Evolutionary conservation across 2,113 vertebrate genomes (phyloP), one percentile per base, ranked within the genome.

Genomic region (Dryoscopus gambensis): DNA sequence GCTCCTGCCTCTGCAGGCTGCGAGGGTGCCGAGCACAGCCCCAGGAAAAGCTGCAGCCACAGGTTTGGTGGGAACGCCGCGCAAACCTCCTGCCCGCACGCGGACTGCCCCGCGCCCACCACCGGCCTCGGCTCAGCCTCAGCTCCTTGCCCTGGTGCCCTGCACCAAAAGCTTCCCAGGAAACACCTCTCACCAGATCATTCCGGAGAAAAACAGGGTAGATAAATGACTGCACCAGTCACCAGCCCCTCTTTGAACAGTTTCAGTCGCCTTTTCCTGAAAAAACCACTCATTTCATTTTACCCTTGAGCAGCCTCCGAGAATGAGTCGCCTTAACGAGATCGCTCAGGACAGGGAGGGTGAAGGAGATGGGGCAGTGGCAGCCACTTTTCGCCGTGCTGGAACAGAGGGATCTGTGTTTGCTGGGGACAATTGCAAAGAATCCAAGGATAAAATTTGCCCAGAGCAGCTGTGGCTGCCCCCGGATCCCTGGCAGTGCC

Each of bases 61-160:
- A 11, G 82, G 42, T 59, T 28, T 7, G 4, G 55, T 3, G 18
- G 82, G 82, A 52, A 35, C 1, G 4, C 4, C 0, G 2, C 9
- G 33, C 16, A 42, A 56, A 37, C 1, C 68, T 39, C 56, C 55
- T 15, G 14, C 60, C 50, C 3, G 35, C 60, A 6, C 28, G 0
- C 0, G 0, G 18, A 76, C 16, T 2, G 3, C 24, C 8, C 40
- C 3, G 50, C 0, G 1, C 19, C 42, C 18, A 1, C 5, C 42
- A 6, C 25, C 6, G 2, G 9, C 27, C 39, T 11, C 27, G 5
- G 78, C 69, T 5, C 12, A 55, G 57, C 47, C 67, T 6, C 16
- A 15, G 1, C 0, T 0, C 52, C 9, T 40, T 53, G 50, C 21
- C 59, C 60, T 0, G 18, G 9, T 1, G 1, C 15, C 42, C 57